A percentile compares a stretch with the other conserved stretches of the same genome.
Conservation (phyloP, 1,140 invertebrate genomes). For the Megalonaias nervosa region DNA sequence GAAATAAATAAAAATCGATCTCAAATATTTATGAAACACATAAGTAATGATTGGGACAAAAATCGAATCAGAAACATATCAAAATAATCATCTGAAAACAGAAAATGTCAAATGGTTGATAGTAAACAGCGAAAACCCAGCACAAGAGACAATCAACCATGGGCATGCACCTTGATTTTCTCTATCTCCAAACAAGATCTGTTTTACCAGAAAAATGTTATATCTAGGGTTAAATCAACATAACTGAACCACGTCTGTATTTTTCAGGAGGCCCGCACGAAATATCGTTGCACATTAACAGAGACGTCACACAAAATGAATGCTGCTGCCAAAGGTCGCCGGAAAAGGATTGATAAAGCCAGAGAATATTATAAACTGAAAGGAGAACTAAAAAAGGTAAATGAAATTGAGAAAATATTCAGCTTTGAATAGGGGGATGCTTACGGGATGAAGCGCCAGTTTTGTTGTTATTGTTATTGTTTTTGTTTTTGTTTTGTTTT, state of each 20-base stretch:
- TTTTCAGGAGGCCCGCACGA: slow-evolving; percentile 84
- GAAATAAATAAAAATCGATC: too few relatives aligned
- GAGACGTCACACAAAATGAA: slow-evolving; percentile 90
- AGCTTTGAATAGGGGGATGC: background rate
- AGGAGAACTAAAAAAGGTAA: slow-evolving; percentile 76
- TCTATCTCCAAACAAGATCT: background rate
- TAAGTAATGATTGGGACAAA: too few relatives aligned
- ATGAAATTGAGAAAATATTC: background rate
- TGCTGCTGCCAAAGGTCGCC: slow-evolving; percentile 85
- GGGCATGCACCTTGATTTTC: too few relatives aligned
- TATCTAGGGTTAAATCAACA: background rate
- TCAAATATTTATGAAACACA: too few relatives aligned
- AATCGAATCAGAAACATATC: background rate
- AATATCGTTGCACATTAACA: slow-evolving; percentile 86
- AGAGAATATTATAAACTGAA: slow-evolving; percentile 91
- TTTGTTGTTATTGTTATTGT: too few relatives aligned
- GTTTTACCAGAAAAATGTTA: background rate
- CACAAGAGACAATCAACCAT: too few relatives aligned
- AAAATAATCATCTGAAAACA: background rate
- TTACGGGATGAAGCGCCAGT: background rate
- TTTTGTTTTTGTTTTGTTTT: too few relatives aligned
- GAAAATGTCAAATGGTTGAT: background rate
- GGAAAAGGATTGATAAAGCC: slow-evolving; percentile 89
- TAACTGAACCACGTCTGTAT: slow-evolving; percentile 6
- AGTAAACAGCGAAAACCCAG: too few relatives aligned